Evolutionary conservation across 2,113 vertebrate genomes (phyloP).

Genomic region (Beaufortia kweichowensis): DNA sequence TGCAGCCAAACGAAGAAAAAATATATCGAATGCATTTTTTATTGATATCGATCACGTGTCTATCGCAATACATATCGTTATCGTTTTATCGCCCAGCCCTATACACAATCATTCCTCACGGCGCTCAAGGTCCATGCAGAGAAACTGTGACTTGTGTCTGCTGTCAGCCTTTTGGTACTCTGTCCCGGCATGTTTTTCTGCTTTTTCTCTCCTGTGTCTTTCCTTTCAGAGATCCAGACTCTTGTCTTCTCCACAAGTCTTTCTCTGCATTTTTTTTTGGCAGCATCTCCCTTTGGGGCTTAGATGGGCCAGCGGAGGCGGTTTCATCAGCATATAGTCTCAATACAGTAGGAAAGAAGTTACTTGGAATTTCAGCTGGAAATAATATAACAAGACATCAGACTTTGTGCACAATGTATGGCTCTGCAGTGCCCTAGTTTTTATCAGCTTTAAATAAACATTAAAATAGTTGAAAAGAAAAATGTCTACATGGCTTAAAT

Average conservation of each 20-base stretch:
- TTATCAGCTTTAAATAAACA: no score
- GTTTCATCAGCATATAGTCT: not conserved
- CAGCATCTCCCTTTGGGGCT: not conserved
- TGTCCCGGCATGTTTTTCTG: not conserved
- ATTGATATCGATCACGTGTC: no score
- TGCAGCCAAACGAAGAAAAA: no score
- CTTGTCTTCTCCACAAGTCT: not conserved
- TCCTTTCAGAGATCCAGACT: not conserved
- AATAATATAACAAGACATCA: not conserved
- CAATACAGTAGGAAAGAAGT: not conserved
- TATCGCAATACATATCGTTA: no score
- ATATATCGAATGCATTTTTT: no score
- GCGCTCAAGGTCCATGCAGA: not conserved
- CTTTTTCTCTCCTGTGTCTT: not conserved
- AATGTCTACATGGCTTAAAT: no score
- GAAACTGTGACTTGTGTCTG: not conserved
- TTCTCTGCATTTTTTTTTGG: not conserved
- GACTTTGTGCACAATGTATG: no score
- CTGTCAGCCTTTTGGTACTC: not conserved
- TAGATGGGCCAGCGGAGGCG: not conserved
- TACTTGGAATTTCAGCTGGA: constrained; percentile 3
- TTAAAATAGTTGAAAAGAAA: no score
- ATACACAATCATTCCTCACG: no score
- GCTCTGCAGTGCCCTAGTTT: no score
- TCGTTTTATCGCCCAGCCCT: no score